Evolutionary conservation across 2,797 vertebrate genomes (phyloP), one percentile per base, ranked within the genome.

Genomic region (Furcifer pardalis): DNA sequence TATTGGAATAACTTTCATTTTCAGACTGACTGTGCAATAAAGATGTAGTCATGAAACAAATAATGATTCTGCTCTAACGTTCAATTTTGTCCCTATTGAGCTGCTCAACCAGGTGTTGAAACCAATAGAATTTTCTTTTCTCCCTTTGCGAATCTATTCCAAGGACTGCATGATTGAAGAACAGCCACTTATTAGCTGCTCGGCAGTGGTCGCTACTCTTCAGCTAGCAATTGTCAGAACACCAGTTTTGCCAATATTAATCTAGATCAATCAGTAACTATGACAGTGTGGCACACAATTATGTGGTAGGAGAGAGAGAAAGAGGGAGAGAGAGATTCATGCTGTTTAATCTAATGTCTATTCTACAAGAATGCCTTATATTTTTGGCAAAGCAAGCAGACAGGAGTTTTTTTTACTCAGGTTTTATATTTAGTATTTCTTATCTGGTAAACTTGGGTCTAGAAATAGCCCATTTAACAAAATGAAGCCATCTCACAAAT

Each of bases 91-190:
- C 86, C 73, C 83, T 89, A 91, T 92, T 94, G 93, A 92, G 92
- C 89, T 93, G 91, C 89, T 93, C 93, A 95, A 83, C 91, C 92
- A 93, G 91, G 91, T 95, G 91, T 94, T 91, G 90, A 94, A 93
- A 89, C 89, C 91, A 93, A 88, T 85, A 92, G 89, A 92, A 94
- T 92, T 92, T 89, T 90, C 88, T 91, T 92, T 93, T 82, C 84
- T 91, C 87, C 89, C 84, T 89, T 59, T 93, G 87, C 91, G 86
- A 94, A 91, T 90, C 93, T 92, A 93, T 91, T 93, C 83, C 86
- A 89, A 92, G 89, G 89, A 84, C 91, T 90, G 87, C 0, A 0
- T 88, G 91, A 90, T 91, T 89, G 88, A 91, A 91, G 84, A 93
- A 90, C 87, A 90, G 93, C 87, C 90, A 89, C 83, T 93, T 94